These are phyloP conservation scores for Urocynchramus pylzowi DNA, from an alignment of 2,113 vertebrate species.

Conservation along the genomic window DNA sequence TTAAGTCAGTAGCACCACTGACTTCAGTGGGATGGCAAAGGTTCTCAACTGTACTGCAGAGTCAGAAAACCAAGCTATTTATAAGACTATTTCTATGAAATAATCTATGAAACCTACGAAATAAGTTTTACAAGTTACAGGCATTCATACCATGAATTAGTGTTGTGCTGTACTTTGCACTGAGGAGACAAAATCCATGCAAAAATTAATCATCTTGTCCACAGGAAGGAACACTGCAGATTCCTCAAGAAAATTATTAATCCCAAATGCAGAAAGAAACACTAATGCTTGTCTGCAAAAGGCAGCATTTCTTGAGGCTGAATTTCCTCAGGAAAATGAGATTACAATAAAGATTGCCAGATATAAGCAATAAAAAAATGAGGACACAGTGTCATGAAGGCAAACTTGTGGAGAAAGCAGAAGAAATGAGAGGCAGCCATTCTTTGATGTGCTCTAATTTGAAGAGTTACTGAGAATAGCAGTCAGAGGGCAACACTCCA, in stretches of 20 bases:
- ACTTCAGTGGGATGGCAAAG: not conserved
- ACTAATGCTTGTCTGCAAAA: not conserved
- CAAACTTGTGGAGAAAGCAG: not conserved
- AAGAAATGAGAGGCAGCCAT: not conserved
- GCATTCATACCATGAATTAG: not conserved
- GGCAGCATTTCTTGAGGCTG: not conserved
- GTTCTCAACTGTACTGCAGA: not conserved
- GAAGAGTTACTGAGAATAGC: slow-evolving; percentile 22
- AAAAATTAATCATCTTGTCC: not conserved
- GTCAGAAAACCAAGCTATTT: not conserved
- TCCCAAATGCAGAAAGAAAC: not conserved
- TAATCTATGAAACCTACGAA: not conserved
- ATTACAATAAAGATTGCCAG: not conserved
- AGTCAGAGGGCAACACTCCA: slow-evolving; percentile 1
- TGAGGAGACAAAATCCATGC: not conserved
- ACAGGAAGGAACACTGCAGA: not conserved
- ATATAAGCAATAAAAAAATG: not conserved
- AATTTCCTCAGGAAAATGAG: not conserved
- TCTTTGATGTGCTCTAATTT: slow-evolving; percentile 25
- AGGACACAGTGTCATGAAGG: not conserved
- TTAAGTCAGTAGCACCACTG: not conserved
- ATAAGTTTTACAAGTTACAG: not conserved
- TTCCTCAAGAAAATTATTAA: not conserved
- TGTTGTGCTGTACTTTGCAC: not conserved
- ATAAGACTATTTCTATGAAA: not conserved